Evolutionary conservation across 2,888 invertebrate genomes (phyloP), one percentile per base, ranked within the genome.

Genomic region (Xanthia icteritia): DNA sequence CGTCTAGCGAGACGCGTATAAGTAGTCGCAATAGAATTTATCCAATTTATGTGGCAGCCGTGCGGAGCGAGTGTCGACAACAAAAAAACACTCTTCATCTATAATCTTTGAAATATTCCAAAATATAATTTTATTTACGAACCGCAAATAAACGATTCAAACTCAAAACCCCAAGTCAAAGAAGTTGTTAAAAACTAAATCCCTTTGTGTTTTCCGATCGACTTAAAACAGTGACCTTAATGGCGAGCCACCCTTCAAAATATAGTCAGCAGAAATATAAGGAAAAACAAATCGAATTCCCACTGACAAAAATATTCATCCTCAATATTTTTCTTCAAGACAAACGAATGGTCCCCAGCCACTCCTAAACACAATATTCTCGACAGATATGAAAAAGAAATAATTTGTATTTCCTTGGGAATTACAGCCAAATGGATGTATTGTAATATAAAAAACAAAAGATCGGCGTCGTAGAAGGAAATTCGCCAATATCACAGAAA

Each of bases 341-440:
- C 84, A 88, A 84, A 84, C 77, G 85, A 86, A 77, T 69, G 45
- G 61, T 79, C 82, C 80, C 78, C 36, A 63, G 74, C 70, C 78
- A 73, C 79, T 86, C 81, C 76, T 78, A 77, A 85, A 81, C 81
- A 82, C 64, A 78, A 89, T 82, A 81, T 89, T 87, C 79, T 79
- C 58, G 75, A 83, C 78, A 79, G 82, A 89, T 71, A 83, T 73
- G 73, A 81, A 79, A 81, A 75, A 83, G 69, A 88, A 89, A 89
- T 88, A 85, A 83, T 88, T 89, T 88, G 80, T 87, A 83, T 88
- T 86, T 89, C 85, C 85, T 77, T 73, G 85, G 76, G 81, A 88
- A 87, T 86, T 82, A 89, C 88, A 84, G 76, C 69, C 77, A 78
- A 90, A 87, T 85, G 82, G 83, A 86, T 90, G 88, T 84, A 86